A percentile compares a stretch with the other conserved stretches of the same genome.
These are phyloP conservation scores for Xylophagus ater DNA, from an alignment of 2,888 invertebrate species.

Conservation along the genomic window DNA sequence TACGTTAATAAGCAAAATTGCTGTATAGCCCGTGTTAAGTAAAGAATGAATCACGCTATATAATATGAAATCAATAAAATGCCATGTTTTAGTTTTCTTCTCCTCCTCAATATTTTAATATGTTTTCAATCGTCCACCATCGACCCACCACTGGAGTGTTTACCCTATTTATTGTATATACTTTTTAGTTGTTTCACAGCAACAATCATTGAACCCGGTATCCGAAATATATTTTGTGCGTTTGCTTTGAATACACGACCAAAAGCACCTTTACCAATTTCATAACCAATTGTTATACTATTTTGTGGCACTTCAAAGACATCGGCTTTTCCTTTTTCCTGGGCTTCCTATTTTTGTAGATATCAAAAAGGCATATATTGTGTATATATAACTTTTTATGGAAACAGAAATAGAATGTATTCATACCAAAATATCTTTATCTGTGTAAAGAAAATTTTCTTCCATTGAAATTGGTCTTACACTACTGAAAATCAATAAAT, in stretches of 20 bases:
- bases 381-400: background rate
- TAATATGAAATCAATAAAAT: too few species aligned
- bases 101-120: too few species aligned
- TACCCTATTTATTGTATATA: too few species aligned
- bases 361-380: background rate
- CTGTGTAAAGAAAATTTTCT: constrained; percentile 46
- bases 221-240: constrained; percentile 42
- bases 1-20: too few species aligned
- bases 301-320: constrained; percentile 31
- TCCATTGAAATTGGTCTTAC: constrained; percentile 39
- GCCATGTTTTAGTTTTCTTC: too few species aligned
- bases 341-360: constrained; percentile 26
- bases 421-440: constrained; percentile 46
- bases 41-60: too few species aligned
- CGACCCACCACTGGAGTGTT: too few species aligned
- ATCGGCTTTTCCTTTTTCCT: constrained; percentile 29
- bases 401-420: background rate
- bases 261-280: constrained; percentile 64
- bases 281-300: constrained; percentile 34
- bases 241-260: constrained; percentile 59
- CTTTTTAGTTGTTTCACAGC: constrained; percentile 67
- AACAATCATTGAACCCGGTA: constrained; percentile 45
- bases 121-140: too few species aligned
- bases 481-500: constrained; percentile 5
- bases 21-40: too few species aligned